These are phyloP conservation scores for Corythoichthys haematopterus DNA, from an alignment of 2,113 vertebrate species.

Conservation along the genomic window DNA sequence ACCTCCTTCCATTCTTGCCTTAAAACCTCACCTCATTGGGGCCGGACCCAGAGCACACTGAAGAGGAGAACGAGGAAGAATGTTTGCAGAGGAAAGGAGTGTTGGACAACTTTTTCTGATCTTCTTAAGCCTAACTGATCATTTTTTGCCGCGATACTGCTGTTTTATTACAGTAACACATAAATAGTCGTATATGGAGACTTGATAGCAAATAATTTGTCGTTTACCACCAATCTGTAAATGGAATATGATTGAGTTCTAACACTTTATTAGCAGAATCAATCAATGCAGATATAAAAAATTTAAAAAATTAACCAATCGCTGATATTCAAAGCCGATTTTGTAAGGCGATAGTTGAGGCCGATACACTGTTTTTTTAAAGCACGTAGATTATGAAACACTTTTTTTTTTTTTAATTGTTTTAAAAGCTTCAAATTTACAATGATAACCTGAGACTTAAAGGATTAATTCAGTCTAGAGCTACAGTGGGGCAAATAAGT, in stretches of 20 bases:
- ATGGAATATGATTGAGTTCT: not conserved
- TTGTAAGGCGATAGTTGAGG: no score
- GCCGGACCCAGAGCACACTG: constrained; percentile 35
- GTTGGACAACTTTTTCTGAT: constrained; percentile 24
- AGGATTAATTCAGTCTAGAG: no score
- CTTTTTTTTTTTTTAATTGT: no score
- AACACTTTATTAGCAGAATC: not conserved
- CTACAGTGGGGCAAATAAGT: no score
- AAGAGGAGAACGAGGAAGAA: constrained; percentile 30
- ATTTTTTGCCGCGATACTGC: constrained; percentile 1
- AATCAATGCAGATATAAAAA: no score
- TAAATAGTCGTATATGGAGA: constrained; percentile 16
- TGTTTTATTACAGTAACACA: not conserved
- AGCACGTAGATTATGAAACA: no score
- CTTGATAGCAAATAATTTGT: not conserved
- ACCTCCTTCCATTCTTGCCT: constrained; percentile 65
- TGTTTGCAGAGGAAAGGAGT: constrained; percentile 39
- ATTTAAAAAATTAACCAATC: no score
- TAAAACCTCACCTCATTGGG: constrained; percentile 59
- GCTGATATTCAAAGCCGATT: no score
- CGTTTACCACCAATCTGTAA: not conserved
- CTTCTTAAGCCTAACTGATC: constrained; percentile 8
- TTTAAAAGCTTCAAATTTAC: no score
- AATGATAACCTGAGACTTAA: no score
- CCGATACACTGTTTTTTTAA: no score